Evolutionary conservation across 2,797 vertebrate species (phyloP), one percentile per base, ranked within the genome.

Genomic region (Cryptoprocta ferox): DNA sequence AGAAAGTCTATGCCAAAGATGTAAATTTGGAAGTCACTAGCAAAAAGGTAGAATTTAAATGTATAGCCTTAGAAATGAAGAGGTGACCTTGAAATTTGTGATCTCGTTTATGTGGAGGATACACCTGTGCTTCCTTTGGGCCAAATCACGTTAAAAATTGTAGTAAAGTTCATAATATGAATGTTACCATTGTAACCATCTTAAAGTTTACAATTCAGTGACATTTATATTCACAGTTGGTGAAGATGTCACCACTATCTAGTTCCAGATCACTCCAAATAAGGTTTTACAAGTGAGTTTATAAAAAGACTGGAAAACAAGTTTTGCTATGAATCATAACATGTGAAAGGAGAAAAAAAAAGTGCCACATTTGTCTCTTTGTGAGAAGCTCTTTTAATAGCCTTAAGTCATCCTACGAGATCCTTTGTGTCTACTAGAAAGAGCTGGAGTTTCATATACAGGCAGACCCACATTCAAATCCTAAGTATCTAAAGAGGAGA

Each of bases 241-340:
- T 93, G 15, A 42, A 93, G 90, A 68, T 50, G 70, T 91, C 39
- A 48, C 19, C 6, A 18, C 12, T 82, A 9, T 71, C 68, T 86
- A 75, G 26, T 80, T 97, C 42, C 75, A 96, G 65, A 96, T 71
- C 45, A 63, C 66, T 70, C 42, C 85, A 93, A 91, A 70, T 56
- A 86, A 45, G 4, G 45, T 83, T 91, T 97, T 96, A 8, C n/a
- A 95, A 87, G 59, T 86, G 82, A 94, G 30, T 37, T 89, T 91
- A 96, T 80, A 87, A 87, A 94, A 96, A 78, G 42, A 89, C 42
- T 84, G 35, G 45, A 82, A 91, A 95, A 95, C 19, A 91, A 84
- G 61, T 91, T 97, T 84, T 80, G 18, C 76, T 94, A 37, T 95
- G 30, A 63, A 88, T 94, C 84, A 85, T 83, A 92, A 81, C 18